These are phyloP conservation scores for Thymelicus sylvestris DNA, from an alignment of 2,888 invertebrate species.

Conservation along the genomic window DNA sequence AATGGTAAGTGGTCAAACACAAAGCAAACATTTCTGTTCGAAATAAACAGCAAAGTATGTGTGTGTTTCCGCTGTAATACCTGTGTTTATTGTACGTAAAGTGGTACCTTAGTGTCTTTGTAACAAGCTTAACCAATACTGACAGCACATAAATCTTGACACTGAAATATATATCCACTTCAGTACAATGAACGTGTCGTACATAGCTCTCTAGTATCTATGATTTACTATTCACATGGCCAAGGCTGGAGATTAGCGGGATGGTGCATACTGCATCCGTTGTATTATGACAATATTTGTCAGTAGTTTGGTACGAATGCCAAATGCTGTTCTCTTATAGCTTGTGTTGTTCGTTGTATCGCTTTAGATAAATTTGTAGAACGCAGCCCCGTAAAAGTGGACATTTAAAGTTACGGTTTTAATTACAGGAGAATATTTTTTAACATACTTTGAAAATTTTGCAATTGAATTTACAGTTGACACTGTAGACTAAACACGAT, in stretches of 20 bases:
- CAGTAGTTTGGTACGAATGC: not conserved
- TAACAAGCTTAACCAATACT: not conserved
- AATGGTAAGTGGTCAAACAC: no score
- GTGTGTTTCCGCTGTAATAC: no score
- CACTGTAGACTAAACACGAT: no score
- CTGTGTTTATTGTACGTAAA: not conserved
- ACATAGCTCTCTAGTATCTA: not conserved
- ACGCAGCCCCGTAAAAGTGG: no score
- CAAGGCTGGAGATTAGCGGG: constrained; percentile 9
- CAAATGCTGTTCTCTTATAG: not conserved
- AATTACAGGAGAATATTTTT: no score
- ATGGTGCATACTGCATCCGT: not conserved
- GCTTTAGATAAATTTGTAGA: not conserved
- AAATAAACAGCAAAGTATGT: no score
- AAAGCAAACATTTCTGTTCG: no score
- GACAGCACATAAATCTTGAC: constrained; percentile 3
- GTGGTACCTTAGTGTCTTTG: not conserved
- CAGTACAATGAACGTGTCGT: not conserved
- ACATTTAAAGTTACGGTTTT: no score
- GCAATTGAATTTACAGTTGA: no score
- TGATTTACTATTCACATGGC: constrained; percentile 1
- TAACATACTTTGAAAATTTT: no score
- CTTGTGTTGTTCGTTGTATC: not conserved
- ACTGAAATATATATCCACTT: constrained; percentile 3
- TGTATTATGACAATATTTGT: not conserved